phyloP scores from a whole-genome alignment of 1,140 invertebrate species.

The Lepidostoma basale region DNA sequence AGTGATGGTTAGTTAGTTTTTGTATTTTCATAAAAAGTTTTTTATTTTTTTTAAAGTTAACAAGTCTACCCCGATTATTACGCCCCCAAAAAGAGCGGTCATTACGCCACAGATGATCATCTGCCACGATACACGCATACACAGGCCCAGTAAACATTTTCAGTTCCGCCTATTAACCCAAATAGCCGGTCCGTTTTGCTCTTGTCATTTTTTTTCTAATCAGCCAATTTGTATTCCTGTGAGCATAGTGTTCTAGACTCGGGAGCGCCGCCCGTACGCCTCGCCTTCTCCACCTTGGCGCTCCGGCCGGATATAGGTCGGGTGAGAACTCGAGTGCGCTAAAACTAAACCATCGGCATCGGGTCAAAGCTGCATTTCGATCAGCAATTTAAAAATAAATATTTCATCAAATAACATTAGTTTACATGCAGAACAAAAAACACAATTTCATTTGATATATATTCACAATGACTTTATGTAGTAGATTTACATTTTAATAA shows the following conservation, averaged over 20 bases:
- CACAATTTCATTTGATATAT: background rate
- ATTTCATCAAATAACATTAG: too few relatives aligned
- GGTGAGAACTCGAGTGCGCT: background rate
- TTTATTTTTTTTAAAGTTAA: too few relatives aligned
- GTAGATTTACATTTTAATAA: too few relatives aligned
- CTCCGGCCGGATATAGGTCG: background rate
- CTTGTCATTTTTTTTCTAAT: conserved; percentile 45
- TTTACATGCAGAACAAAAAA: background rate
- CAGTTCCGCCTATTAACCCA: conserved; percentile 47
- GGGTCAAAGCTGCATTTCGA: background rate
- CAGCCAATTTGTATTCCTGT: conserved; percentile 45
- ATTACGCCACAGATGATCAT: conserved; percentile 18
- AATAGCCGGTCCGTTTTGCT: conserved; percentile 44
- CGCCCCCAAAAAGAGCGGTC: too few relatives aligned
- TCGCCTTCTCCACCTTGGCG: background rate
- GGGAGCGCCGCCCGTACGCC: conserved; percentile 35
- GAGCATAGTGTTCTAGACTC: conserved; percentile 42
- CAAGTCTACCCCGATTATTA: too few relatives aligned
- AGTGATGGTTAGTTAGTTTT: too few relatives aligned
- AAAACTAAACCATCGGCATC: background rate
- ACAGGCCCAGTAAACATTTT: conserved; percentile 42
- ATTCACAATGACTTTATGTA: too few relatives aligned
- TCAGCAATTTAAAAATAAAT: background rate
- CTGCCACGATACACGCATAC: conserved; percentile 26
- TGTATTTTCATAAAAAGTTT: too few relatives aligned